Conservation (phyloP, 1,140 invertebrate species). For the Cyclargus thomasi region DNA sequence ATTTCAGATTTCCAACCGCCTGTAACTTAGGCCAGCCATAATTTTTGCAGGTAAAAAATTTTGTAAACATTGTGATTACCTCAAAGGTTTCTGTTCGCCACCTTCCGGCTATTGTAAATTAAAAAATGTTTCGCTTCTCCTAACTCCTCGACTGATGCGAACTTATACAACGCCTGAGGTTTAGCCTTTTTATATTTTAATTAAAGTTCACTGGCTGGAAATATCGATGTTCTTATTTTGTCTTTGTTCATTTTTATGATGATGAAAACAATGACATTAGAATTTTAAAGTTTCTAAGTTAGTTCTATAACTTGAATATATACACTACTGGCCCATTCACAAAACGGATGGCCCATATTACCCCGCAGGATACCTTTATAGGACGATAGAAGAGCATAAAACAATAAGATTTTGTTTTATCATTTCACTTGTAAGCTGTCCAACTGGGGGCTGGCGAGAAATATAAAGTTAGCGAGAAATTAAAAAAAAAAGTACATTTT, state of each 20-base stretch:
- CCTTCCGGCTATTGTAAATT: conserved; percentile 68
- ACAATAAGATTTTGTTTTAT: too few species aligned
- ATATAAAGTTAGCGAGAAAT: too few species aligned
- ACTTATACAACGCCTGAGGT: conserved; percentile 15
- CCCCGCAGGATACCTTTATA: too few species aligned
- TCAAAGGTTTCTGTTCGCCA: conserved; percentile 49
- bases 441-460: too few species aligned
- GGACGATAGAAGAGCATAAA: too few species aligned
- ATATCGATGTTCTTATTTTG: neutral
- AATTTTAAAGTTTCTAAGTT: too few species aligned
- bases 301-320: too few species aligned
- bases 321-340: too few species aligned
- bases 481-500: too few species aligned
- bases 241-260: neutral
- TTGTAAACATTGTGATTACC: conserved; percentile 37
- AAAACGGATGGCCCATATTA: too few species aligned
- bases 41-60: conserved; percentile 49
- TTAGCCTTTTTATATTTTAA: conserved; percentile 6
- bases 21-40: conserved; percentile 23
- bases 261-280: neutral
- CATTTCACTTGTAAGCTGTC: too few species aligned
- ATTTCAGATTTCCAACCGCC: conserved; percentile 17
- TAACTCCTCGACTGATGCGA: conserved; percentile 39
- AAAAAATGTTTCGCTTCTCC: conserved; percentile 59
- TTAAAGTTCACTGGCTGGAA: conserved; percentile 4